These are phyloP conservation scores for Conus canariensis DNA, from an alignment of 2,888 invertebrate genomes.

Conservation along the genomic window DNA sequence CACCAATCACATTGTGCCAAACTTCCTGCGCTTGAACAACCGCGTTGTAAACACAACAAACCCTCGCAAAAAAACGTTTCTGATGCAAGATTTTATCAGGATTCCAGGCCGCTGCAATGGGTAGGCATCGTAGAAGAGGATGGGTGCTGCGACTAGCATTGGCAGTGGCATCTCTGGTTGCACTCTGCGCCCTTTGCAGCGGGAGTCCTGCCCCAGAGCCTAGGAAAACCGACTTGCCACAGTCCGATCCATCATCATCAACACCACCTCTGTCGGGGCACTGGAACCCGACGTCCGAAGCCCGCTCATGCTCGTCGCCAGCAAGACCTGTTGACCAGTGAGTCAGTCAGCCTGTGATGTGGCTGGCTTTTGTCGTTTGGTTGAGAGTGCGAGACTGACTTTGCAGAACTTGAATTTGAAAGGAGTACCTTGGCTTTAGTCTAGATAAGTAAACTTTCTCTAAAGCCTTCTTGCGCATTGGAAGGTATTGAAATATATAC, in stretches of 20 bases:
- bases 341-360: neutral
- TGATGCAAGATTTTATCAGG: slow-evolving; percentile 34
- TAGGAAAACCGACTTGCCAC: too few species aligned
- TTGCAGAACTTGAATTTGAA: too few species aligned
- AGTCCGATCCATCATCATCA: neutral
- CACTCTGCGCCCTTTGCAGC: slow-evolving; percentile 53
- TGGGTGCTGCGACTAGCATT: slow-evolving; percentile 62
- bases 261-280: neutral
- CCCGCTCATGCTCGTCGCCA: slow-evolving; percentile 15
- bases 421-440: too few species aligned
- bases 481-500: too few species aligned
- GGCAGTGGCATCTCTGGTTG: slow-evolving; percentile 62
- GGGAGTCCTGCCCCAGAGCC: neutral
- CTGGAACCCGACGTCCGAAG: neutral
- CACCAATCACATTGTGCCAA: slow-evolving; percentile 39
- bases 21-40: slow-evolving; percentile 22
- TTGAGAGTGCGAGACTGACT: too few species aligned
- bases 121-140: slow-evolving; percentile 54
- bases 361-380: too few species aligned
- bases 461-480: too few species aligned
- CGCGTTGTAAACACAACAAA: slow-evolving; percentile 28
- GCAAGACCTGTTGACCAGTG: slow-evolving; percentile 22
- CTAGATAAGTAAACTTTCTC: too few species aligned
- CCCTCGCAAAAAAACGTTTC: neutral
- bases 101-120: slow-evolving; percentile 46